phyloP scores from a whole-genome alignment of 2,888 invertebrate species.

The Mythimna pallens region DNA sequence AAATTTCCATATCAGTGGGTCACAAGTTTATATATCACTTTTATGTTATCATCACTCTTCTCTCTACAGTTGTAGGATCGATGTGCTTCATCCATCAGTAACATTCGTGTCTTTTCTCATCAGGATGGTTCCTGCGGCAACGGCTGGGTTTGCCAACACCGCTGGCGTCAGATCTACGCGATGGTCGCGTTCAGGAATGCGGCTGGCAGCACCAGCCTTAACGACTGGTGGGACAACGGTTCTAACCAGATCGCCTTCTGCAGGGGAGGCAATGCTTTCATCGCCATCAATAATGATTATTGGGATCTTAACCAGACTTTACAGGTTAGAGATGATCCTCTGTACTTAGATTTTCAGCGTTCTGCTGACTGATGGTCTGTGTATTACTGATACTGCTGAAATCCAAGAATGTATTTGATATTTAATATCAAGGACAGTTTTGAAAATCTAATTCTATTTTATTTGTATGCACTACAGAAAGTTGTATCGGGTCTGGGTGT shows the following conservation, averaged over 20 bases:
- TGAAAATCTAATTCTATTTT: too few relatives aligned
- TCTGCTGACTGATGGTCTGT: too few relatives aligned
- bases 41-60: background rate
- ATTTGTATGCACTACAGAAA: too few relatives aligned
- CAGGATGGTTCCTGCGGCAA: conserved; percentile 90
- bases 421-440: too few relatives aligned
- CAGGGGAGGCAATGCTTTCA: conserved; percentile 90
- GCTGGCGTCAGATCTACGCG: conserved; percentile 94
- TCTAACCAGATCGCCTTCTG: conserved; percentile 94
- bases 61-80: background rate
- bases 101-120: background rate
- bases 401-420: too few relatives aligned
- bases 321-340: conserved; percentile 76
- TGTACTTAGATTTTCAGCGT: background rate
- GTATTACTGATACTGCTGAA: too few relatives aligned
- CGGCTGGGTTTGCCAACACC: conserved; percentile 95
- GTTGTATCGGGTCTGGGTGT: too few relatives aligned
- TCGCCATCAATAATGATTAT: conserved; percentile 91
- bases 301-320: conserved; percentile 87
- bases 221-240: conserved; percentile 94
- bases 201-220: conserved; percentile 88
- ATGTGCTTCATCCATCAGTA: background rate
- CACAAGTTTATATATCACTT: too few relatives aligned
- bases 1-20: background rate
- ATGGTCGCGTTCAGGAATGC: conserved; percentile 94